Conservation (phyloP, 2,113 vertebrate species). For the Heteronetta atricapilla region DNA sequence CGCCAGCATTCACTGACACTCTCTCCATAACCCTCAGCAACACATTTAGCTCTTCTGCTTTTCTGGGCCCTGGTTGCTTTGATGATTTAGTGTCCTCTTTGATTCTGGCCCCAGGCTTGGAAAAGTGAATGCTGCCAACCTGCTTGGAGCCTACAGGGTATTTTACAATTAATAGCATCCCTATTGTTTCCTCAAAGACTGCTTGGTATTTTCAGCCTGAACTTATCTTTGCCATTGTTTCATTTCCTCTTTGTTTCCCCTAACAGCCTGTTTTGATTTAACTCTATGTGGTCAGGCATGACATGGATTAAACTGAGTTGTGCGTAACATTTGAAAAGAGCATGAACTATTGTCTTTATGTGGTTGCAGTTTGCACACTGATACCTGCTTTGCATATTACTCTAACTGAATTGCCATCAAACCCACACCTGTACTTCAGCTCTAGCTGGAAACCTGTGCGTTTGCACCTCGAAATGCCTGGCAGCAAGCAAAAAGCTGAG, state of each 20-base stretch:
- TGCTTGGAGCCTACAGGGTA: conserved; percentile 24
- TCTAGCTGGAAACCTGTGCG: not conserved
- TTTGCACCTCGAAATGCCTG: conserved; percentile 14
- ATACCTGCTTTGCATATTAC: not conserved
- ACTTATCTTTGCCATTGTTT: conserved; percentile 55
- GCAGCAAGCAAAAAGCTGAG: not conserved
- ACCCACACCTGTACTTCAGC: not conserved
- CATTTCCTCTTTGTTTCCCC: conserved; percentile 47
- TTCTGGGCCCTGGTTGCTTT: not conserved
- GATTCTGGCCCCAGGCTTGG: conserved; percentile 15
- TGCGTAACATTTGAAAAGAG: not conserved
- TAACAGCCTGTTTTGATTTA: conserved; percentile 44
- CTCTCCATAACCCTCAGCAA: not conserved
- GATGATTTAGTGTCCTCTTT: conserved; percentile 1
- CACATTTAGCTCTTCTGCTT: not conserved
- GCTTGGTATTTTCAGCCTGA: conserved; percentile 53
- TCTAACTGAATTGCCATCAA: not conserved
- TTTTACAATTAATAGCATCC: conserved; percentile 45
- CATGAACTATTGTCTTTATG: not conserved
- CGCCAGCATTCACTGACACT: not conserved
- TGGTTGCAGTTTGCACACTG: not conserved
- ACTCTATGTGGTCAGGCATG: conserved; percentile 24
- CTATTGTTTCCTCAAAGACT: conserved; percentile 42
- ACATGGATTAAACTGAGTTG: conserved; percentile 1
- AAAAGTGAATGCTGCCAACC: conserved; percentile 48